Evolutionary conservation across 2,888 invertebrate genomes (phyloP).

Genomic region (Latrodectus elegans): DNA sequence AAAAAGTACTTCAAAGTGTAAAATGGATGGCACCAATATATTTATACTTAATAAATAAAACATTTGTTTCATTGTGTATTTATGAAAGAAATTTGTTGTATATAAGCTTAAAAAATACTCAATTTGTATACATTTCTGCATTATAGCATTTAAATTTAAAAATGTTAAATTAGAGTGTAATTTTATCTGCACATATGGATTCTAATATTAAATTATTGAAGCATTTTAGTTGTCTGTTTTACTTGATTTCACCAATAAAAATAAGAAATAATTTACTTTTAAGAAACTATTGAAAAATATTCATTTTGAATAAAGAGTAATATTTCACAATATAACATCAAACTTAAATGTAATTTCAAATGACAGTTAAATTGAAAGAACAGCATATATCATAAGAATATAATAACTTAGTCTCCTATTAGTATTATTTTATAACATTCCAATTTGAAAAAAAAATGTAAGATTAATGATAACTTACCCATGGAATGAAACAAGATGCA

Average conservation of each 20-base stretch:
- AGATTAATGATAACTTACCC: too few species aligned
- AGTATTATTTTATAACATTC: too few species aligned
- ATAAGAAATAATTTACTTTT: background rate
- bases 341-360: too few species aligned
- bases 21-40: conserved; percentile 1
- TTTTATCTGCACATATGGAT: background rate
- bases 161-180: conserved; percentile 19
- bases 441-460: too few species aligned
- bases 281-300: too few species aligned
- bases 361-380: too few species aligned
- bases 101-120: conserved; percentile 27
- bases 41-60: conserved; percentile 16
- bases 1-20: too few species aligned
- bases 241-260: background rate
- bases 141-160: conserved; percentile 49
- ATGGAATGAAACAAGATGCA: too few species aligned
- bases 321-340: too few species aligned
- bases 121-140: conserved; percentile 13
- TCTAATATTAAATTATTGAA: background rate
- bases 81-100: conserved; percentile 26
- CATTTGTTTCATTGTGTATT: conserved; percentile 18
- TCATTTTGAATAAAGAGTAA: too few species aligned
- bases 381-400: too few species aligned
- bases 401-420: too few species aligned
- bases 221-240: background rate